Evolutionary conservation across 2,113 vertebrate genomes (phyloP).

Genomic region (Coracopsis vasa): DNA sequence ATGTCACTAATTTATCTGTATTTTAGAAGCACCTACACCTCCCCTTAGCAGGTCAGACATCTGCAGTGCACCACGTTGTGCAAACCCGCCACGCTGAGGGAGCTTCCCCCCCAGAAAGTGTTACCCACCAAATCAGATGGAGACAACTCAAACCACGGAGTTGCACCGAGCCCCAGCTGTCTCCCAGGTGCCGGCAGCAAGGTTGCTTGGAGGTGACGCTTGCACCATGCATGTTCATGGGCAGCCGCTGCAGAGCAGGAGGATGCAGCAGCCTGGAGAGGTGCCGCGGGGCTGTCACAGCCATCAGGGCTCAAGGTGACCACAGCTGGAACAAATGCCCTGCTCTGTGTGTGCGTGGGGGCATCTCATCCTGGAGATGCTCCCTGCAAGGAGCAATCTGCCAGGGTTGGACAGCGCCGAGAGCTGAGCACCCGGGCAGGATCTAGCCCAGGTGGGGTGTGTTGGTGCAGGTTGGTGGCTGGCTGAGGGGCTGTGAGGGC

Average conservation of each 20-base stretch:
- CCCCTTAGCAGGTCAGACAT: fast-evolving
- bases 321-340: background rate
- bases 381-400: background rate
- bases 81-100: background rate
- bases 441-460: background rate
- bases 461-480: background rate
- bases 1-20: background rate
- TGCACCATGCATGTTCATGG: fast-evolving
- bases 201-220: background rate
- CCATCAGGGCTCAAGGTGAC: background rate
- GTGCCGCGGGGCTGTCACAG: background rate
- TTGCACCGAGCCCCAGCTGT: background rate
- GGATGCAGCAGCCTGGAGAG: background rate
- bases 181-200: background rate
- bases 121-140: background rate
- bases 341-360: fast-evolving
- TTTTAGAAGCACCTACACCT: background rate
- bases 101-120: background rate
- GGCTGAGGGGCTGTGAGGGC: background rate
- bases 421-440: background rate
- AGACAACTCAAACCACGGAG: background rate
- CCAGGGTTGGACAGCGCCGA: fast-evolving
- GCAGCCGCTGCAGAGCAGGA: background rate
- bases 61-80: background rate
- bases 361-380: background rate